Evolutionary conservation across 2,888 invertebrate species (phyloP).

Genomic region (Monochamus alternatus): DNA sequence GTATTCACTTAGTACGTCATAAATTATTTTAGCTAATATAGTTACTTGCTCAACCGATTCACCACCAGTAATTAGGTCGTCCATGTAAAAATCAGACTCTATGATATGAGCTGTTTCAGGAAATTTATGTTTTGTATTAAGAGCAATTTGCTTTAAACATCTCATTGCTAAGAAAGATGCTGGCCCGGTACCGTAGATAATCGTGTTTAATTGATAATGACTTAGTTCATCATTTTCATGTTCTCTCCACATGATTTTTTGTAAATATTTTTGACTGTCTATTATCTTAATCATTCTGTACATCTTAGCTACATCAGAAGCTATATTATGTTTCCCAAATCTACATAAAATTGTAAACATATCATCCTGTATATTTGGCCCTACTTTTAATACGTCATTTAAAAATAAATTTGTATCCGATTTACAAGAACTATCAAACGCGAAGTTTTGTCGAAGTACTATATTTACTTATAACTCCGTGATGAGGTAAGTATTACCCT

Average conservation of each 20-base stretch:
- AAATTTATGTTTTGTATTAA: constrained; percentile 7
- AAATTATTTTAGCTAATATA: background rate
- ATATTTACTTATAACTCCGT: too few species aligned
- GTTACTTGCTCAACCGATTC: constrained; percentile 34
- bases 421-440: constrained; percentile 44
- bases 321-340: constrained; percentile 29
- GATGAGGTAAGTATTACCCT: too few species aligned
- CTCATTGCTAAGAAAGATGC: constrained; percentile 32
- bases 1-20: background rate
- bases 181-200: constrained; percentile 35
- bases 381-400: constrained; percentile 41
- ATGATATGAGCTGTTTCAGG: constrained; percentile 37
- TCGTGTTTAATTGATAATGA: constrained; percentile 29
- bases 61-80: constrained; percentile 37
- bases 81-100: constrained; percentile 37
- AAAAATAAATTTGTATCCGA: constrained; percentile 37
- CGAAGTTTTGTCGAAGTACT: constrained; percentile 42
- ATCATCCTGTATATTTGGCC: constrained; percentile 42
- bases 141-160: constrained; percentile 39
- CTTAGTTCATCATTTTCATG: background rate
- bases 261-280: constrained; percentile 22
- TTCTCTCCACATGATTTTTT: constrained; percentile 9
- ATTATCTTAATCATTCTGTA: constrained; percentile 24
- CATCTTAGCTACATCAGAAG: constrained; percentile 37
- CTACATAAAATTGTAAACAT: constrained; percentile 32